Evolutionary conservation across 2,113 vertebrate species (phyloP), one percentile per base, ranked within the genome.

Genomic region (Ailuropoda melanoleuca): DNA sequence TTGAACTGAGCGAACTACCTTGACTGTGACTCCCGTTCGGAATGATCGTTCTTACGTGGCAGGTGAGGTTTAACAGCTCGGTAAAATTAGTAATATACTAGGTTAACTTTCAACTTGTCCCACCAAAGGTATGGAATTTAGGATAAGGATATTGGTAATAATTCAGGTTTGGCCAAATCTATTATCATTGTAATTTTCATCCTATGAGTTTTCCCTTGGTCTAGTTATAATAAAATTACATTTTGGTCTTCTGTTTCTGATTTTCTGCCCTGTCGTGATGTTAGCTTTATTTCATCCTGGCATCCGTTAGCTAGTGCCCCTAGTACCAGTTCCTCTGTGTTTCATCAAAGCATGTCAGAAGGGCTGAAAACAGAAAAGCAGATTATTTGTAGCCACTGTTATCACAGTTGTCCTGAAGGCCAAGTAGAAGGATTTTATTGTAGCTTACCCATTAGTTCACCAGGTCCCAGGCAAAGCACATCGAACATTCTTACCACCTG

Each of bases 381-480:
- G 4, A 6, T 21, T 48, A 0, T 34, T 34, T 31, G 55, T 24
- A 31, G 75, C 29, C 89, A 37, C 60, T 46, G 75, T n/a, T 26
- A 6, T 12, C 53, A 13, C 55, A 19, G 2, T 19, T 15, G 5
- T 66, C 56, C 56, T 26, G 24, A n/a, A 82, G 62, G 88, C 37
- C 74, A 3, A 14, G 72, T 3, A n/a, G 31, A 10, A 50, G 64
- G 37, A 3, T 34, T 74, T 86, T 23, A n/a, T 24, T n/a, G 37
- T 34, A 1, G 29, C 55, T 21, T 18, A 10, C 53, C 50, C 78
- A 0, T 29, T 15, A 6, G 14, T 34, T 91, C 37, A 0, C 31
- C 4, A 15, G 15, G 46, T 37, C 43, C 43, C 29, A 23, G 55
- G 24, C 37, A n/a, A 15, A 62, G 74, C 55, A 3, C 6, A 74